These are phyloP conservation scores for Lasiurus borealis DNA, from an alignment of 2,113 vertebrate genomes.

Conservation along the genomic window DNA sequence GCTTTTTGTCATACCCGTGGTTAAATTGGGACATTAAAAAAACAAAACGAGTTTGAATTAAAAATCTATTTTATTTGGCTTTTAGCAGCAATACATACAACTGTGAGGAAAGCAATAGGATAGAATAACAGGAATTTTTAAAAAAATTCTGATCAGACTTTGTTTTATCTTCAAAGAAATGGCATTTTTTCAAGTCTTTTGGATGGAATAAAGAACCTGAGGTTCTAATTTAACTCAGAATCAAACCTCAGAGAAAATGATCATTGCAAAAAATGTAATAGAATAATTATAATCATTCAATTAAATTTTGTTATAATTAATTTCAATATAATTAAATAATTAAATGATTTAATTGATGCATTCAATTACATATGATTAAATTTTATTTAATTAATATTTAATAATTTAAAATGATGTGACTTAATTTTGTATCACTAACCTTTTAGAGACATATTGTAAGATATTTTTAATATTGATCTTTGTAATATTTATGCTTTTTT, in stretches of 20 bases:
- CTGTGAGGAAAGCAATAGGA: not conserved
- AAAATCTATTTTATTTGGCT: not conserved
- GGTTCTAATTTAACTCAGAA: not conserved
- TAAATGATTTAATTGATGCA: constrained; percentile 7
- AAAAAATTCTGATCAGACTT: not conserved
- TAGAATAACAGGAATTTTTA: not conserved
- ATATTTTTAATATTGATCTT: not conserved
- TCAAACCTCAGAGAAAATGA: not conserved
- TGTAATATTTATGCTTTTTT: not conserved
- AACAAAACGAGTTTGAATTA: not conserved
- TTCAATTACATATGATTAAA: constrained; percentile 10
- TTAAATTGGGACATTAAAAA: not conserved
- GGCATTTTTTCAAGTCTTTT: not conserved
- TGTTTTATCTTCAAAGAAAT: not conserved
- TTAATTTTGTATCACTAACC: not conserved
- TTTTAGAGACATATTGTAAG: not conserved
- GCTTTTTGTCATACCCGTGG: not conserved
- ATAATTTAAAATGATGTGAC: constrained; percentile 34
- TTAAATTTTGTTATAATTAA: constrained; percentile 23
- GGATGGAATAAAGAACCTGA: not conserved
- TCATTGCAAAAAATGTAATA: not conserved
- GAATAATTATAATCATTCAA: constrained; percentile 13
- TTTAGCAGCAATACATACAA: not conserved
- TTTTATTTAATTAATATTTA: constrained; percentile 50
- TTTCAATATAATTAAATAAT: constrained; percentile 44